Base-by-base conservation (phyloP, 2,888 invertebrate species). In the Callinectes sapidus region DNA sequence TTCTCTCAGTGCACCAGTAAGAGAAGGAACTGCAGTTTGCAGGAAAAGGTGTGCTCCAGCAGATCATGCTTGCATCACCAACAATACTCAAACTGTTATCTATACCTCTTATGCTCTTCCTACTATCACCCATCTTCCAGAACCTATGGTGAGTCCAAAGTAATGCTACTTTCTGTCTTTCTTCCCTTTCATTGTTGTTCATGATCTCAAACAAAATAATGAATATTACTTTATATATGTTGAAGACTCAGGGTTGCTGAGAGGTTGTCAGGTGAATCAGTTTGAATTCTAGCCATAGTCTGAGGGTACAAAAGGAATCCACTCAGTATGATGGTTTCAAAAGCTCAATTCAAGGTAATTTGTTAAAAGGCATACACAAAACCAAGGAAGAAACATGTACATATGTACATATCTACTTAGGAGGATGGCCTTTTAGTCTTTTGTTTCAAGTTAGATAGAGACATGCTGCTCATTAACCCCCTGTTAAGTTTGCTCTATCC, bases 91-190 rank as follows among this genome's bases (percentile, higher is more conserved):
- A 8, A 91, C 91, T 18, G 61, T 91, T 87, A 18, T 87, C 28
- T 91, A 91, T 61, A 71, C 86, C n/a, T 91, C 23, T 39, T 87
- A 87, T 66, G 86, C 87, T 16, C 71, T 91, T 14, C 91, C 91
- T 16, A 48, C 91, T 1, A 85, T 91, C 35, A 55, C 86, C 28
- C 18, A 39, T 23, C 81, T 91, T 10, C 54, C 66, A 23, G 32
- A 91, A 39, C 91, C 91, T 14, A 91, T 91, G 87, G 91, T 91
- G n/a, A 91, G 91, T 85, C 18, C 61, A 61, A 18, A 61, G 61
- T 61, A 61, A 2, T 16, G 18, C 61, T 23, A 2, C 16, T 61
- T 61, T 16, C 61, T 61, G 16, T 16, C 18, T 61, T 61, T 61
- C 23, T 61, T 18, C 61, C 61, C 23, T 16, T 61, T 61, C 18